A percentile compares a stretch with the other conserved stretches of the same genome.
Conservation (phyloP, 2,797 vertebrate genomes). For the Epinephelus malabaricus region DNA sequence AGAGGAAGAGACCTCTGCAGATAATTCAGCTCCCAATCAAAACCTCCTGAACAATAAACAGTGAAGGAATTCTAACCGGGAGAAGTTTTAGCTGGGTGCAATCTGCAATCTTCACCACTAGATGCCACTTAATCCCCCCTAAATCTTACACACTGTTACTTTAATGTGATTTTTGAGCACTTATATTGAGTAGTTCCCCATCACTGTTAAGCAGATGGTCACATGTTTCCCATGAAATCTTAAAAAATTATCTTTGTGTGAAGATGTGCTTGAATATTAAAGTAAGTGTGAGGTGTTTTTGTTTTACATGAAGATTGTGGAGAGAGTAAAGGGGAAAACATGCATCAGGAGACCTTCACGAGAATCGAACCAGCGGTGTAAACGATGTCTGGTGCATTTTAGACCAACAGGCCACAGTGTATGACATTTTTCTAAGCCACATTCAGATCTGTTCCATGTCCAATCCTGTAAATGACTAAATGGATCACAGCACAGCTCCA, state of each 20-base stretch:
- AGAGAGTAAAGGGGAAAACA: conserved; percentile 7
- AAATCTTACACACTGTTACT: no score
- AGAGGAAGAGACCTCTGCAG: no score
- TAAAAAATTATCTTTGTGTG: background rate
- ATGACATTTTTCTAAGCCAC: conserved; percentile 30
- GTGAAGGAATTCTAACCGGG: no score
- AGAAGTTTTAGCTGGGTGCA: no score
- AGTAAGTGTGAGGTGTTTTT: background rate
- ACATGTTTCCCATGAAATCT: conserved; percentile 33
- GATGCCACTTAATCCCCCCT: no score
- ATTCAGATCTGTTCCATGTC: conserved; percentile 63
- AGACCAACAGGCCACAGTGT: conserved; percentile 33
- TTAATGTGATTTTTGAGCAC: background rate
- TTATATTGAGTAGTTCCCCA: background rate
- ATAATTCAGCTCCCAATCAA: no score
- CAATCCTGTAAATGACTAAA: conserved; percentile 64
- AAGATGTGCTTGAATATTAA: background rate
- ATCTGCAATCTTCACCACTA: no score
- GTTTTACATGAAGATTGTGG: background rate
- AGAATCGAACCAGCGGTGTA: conserved; percentile 15
- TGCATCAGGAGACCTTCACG: conserved; percentile 14
- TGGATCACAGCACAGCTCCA: conserved; percentile 69
- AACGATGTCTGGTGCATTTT: background rate
- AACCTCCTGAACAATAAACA: no score
- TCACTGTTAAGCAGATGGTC: conserved; percentile 34